These are phyloP conservation scores for Scaptodrosophila latifasciaeformis DNA, from an alignment of 2,888 invertebrate species.

Conservation along the genomic window DNA sequence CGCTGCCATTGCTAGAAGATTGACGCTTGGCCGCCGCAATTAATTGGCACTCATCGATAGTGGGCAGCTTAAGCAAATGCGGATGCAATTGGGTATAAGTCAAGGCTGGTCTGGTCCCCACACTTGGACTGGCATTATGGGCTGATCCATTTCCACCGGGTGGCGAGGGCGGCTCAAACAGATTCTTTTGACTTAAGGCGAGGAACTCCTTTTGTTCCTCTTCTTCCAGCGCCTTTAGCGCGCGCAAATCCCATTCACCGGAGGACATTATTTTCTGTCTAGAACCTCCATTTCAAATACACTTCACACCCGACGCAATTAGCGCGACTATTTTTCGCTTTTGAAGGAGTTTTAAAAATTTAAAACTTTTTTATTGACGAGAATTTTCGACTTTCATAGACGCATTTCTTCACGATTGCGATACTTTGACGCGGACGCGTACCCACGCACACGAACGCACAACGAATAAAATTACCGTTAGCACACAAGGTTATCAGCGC, in stretches of 20 bases:
- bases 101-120: constrained; percentile 29
- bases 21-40: constrained; percentile 54
- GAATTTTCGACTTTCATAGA: no score
- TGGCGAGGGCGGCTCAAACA: constrained; percentile 63
- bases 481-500: constrained; percentile 50
- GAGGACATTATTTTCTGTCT: constrained; percentile 72
- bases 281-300: no score
- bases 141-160: constrained; percentile 28
- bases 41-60: constrained; percentile 71
- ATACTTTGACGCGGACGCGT: no score
- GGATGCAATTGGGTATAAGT: constrained; percentile 68
- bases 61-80: constrained; percentile 69
- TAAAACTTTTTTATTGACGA: no score
- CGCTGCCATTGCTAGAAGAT: constrained; percentile 17
- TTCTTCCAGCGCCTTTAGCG: constrained; percentile 75
- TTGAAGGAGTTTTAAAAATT: no score
- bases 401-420: no score
- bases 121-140: constrained; percentile 14
- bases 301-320: background rate
- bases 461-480: constrained; percentile 37
- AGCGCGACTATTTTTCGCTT: no score
- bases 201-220: constrained; percentile 74
- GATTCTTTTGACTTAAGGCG: constrained; percentile 71
- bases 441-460: background rate
- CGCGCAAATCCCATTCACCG: constrained; percentile 75